Base-by-base conservation (phyloP, 1,140 invertebrate genomes). In the Globodera ellingtonae region DNA sequence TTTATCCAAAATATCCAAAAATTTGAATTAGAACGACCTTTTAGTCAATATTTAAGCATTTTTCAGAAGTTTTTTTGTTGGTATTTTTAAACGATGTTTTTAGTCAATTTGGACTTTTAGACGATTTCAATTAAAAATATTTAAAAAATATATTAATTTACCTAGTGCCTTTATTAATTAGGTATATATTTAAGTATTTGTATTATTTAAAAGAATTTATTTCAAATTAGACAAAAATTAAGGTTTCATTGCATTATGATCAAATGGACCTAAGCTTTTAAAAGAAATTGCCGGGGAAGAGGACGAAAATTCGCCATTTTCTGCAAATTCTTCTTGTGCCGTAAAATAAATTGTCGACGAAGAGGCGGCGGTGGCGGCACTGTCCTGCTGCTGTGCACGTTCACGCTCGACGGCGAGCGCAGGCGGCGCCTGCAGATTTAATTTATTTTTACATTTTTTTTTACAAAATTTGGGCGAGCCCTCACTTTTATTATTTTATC, bases 311-410 rank as follows among this genome's bases (percentile, higher is more conserved):
- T 0, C 9, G 5, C 5, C 56, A 13, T 70, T 35, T 18, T 24
- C 46, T 18, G 21, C n/a, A 70, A 24, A 70, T 9, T 47, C 67
- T 70, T 70, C 67, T 70, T 70, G 67, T 6, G 67, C 67, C 7
- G 67, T 70, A 21, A 35, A 70, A 47, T 70, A 70, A 9, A 18
- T 4, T 70, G 67, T 59, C 13, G 56, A 59, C 5, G 56, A 59
- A 5, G 56, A 59, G 5, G 56, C 10, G 5, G 56, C 10, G 15
- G 56, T 59, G 10, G 6, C 56, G 56, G 15, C 15, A 18, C 56
- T 3, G 56, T 59, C 56, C 35, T 35, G 35, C 35, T 35, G 35
- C 35, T 35, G 35, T 35, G 35, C 35, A 59, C 18, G 10, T 59
- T 59, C 56, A 70, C 18, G 67, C 67, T 35, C 13, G 10, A 13